These are phyloP conservation scores for Stenoptilia bipunctidactyla DNA, from an alignment of 2,888 invertebrate genomes.

Conservation along the genomic window DNA sequence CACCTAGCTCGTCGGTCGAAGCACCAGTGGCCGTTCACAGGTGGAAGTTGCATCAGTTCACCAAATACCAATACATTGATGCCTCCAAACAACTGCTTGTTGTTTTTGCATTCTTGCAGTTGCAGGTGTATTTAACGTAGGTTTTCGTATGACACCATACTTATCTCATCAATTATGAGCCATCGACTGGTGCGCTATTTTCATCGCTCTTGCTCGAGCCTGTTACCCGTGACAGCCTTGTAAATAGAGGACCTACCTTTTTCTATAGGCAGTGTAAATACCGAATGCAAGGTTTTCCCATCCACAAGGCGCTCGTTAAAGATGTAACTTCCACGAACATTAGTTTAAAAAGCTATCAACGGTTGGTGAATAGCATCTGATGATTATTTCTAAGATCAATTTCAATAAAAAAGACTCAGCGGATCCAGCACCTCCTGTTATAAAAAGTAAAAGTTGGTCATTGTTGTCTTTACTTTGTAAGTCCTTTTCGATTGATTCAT, in stretches of 20 bases:
- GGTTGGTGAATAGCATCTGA: not conserved
- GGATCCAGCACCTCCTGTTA: not conserved
- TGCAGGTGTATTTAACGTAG: conserved; percentile 1
- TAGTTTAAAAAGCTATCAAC: not conserved
- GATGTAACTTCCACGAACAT: not conserved
- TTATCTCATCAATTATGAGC: conserved; percentile 4
- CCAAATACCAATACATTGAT: conserved; percentile 3
- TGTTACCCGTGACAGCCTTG: not conserved
- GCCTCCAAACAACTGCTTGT: conserved; percentile 1
- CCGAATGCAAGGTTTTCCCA: not conserved
- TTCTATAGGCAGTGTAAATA: not conserved
- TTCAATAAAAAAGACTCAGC: not conserved
- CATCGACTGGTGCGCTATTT: not conserved
- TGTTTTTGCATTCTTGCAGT: conserved; percentile 6
- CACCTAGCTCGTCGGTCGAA: not conserved
- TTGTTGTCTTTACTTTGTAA: not conserved
- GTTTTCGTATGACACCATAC: conserved; percentile 4
- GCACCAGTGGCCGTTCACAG: conserved; percentile 2
- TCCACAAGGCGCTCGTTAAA: not conserved
- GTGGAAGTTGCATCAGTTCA: conserved; percentile 5
- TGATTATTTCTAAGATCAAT: not conserved
- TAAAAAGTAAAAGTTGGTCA: not conserved
- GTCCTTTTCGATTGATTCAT: not conserved
- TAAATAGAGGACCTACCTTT: not conserved
- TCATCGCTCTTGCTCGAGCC: not conserved